Percentiles rank a stretch among this genome's conserved stretches.
Evolutionary conservation across 2,113 vertebrate species (phyloP).

Genomic region (Scalopus aquaticus): DNA sequence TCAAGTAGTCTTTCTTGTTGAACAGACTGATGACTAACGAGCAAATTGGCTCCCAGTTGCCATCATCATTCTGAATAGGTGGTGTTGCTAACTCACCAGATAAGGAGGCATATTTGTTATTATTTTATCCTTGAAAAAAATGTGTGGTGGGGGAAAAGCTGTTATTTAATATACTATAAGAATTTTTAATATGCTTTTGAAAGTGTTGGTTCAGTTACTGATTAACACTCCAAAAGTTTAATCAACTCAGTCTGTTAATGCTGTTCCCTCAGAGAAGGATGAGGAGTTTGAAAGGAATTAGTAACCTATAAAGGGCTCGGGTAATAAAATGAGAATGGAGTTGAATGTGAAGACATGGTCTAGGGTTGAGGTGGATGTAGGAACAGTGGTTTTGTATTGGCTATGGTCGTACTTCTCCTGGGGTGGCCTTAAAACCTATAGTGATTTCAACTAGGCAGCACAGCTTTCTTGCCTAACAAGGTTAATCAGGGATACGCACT

Average conservation of each 20-base stretch:
- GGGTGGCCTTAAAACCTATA: background rate
- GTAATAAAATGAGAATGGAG: background rate
- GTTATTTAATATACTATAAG: background rate
- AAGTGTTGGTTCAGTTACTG: background rate
- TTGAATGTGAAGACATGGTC: background rate
- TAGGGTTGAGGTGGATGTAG: fast-evolving
- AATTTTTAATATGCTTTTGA: background rate
- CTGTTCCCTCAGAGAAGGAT: background rate
- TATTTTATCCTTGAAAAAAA: background rate
- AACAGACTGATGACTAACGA: background rate
- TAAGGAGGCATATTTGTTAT: background rate
- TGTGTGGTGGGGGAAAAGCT: background rate
- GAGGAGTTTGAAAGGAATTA: background rate
- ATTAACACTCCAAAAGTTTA: background rate
- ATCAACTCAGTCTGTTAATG: background rate
- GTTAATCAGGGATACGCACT: background rate
- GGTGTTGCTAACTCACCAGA: background rate
- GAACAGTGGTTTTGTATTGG: background rate
- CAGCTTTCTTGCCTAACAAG: background rate
- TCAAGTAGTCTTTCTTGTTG: background rate
- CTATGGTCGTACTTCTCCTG: background rate
- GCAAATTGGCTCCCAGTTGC: background rate
- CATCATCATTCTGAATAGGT: background rate
- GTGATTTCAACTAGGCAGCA: background rate
- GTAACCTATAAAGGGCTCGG: background rate